Evolutionary conservation across 2,797 vertebrate genomes (phyloP), one percentile per base, ranked within the genome.

Genomic region (Takifugu ocellatus): DNA sequence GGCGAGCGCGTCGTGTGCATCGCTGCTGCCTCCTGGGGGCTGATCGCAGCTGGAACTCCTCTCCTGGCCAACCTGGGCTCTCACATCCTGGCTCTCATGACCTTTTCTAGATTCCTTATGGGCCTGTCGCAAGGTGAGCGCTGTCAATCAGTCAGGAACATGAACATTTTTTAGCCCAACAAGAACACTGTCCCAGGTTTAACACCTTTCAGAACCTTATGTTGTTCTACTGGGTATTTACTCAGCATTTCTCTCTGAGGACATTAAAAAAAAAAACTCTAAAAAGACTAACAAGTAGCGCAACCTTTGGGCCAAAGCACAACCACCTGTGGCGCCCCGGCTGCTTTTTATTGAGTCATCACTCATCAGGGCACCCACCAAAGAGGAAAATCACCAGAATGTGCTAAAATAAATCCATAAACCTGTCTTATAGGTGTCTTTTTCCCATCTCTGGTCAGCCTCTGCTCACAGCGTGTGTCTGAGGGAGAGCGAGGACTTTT

Each of bases 91-190:
- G 46, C 69, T 39, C 57, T 85, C 49, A 88, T 90, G 88, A 80
- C 63, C 0, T 0, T 73, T 27, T 61, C 80, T 68, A 72, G 90
- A 54, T 81, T 90, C 67, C 74, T 90, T 0, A 74, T 90, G 89
- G 90, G 90, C 14, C 21, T 91, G 5, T 39, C 84, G 25, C 88
- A 92, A 70, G 90, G 90, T 91, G 59, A 84, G 81, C 45, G 6
- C 36, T 39, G 11, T 12, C 10, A 12, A 12, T 4, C 36, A 39
- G 11, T 9, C 33, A 11, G 3, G 33, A 33, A 9, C 33, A 2
- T 29, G 27, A 29, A 29, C 5, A 29, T 29, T 29, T 29, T 7
- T 29, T 29, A 29, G 3, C 27, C 27, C 5, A 7, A 29, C 8
- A 6, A 27, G 26, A 29, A 29, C 5, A 29, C 27, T 21, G 21